These are phyloP conservation scores for Aphodius sticticus DNA, from an alignment of 2,888 invertebrate genomes.

Conservation along the genomic window DNA sequence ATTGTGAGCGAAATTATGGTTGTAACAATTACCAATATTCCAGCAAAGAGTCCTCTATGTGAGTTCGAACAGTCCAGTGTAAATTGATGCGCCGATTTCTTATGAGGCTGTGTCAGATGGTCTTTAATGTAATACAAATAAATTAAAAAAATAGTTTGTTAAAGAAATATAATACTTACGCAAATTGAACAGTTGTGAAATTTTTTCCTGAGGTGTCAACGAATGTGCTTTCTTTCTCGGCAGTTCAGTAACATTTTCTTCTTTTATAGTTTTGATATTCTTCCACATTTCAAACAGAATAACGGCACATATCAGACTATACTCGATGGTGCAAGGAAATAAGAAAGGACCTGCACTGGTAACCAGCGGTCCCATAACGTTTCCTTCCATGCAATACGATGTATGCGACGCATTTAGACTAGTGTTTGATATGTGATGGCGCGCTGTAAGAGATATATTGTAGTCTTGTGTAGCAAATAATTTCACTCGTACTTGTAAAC, in stretches of 20 bases:
- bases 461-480: background rate
- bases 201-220: conserved; percentile 32
- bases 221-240: conserved; percentile 66
- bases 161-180: conserved; percentile 30
- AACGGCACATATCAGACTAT: conserved; percentile 94
- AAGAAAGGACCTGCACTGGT: conserved; percentile 93
- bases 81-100: conserved; percentile 79
- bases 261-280: conserved; percentile 63
- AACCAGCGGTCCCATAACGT: conserved; percentile 71
- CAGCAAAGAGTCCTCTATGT: conserved; percentile 90
- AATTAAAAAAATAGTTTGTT: conserved; percentile 6
- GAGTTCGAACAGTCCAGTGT: conserved; percentile 92
- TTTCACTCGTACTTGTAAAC: background rate
- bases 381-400: conserved; percentile 48
- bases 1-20: conserved; percentile 84
- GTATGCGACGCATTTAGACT: conserved; percentile 34
- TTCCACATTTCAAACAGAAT: conserved; percentile 97
- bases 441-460: conserved; percentile 11
- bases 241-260: conserved; percentile 19
- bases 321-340: conserved; percentile 94
- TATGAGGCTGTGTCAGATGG: conserved; percentile 47
- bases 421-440: conserved; percentile 18
- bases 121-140: conserved; percentile 5
- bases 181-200: conserved; percentile 32
- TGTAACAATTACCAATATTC: conserved; percentile 77